phyloP scores from a whole-genome alignment of 92 coral and sea anemone genomes.

The Diadumene lineata region DNA sequence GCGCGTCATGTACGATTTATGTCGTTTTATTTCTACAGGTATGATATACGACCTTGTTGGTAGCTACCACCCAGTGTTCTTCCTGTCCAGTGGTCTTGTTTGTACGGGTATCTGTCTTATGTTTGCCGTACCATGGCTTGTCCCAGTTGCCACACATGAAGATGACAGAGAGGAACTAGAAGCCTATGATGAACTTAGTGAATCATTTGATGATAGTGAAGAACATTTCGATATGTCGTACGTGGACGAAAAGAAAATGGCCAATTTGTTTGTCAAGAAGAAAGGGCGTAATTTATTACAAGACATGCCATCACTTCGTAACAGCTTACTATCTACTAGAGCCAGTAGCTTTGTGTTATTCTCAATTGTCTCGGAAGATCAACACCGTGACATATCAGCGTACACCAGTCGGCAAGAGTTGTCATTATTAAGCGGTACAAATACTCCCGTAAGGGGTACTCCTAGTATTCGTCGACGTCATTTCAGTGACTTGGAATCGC shows the following conservation, averaged over 20 bases:
- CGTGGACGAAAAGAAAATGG: constrained; percentile 37
- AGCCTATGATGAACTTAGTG: constrained; percentile 9
- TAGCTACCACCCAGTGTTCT: constrained; percentile 72
- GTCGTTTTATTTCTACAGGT: constrained; percentile 45
- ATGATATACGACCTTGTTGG: constrained; percentile 74
- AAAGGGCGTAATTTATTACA: constrained; percentile 19
- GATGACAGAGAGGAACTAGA: constrained; percentile 6
- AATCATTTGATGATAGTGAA: constrained; percentile 11
- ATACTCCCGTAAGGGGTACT: constrained; percentile 26
- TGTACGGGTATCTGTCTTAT: constrained; percentile 69
- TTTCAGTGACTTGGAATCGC: constrained; percentile 22
- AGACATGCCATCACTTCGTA: constrained; percentile 20
- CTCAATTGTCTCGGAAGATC: constrained; percentile 63
- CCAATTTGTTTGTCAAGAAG: constrained; percentile 23
- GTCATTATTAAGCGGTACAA: constrained; percentile 10
- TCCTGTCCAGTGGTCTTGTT: constrained; percentile 70
- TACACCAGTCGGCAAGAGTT: constrained; percentile 45
- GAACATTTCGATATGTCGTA: constrained; percentile 21
- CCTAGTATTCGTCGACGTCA: constrained; percentile 27
- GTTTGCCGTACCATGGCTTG: constrained; percentile 70
- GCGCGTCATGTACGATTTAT: not conserved
- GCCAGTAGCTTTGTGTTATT: constrained; percentile 67
- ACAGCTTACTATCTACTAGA: constrained; percentile 33
- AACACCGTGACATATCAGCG: constrained; percentile 33
- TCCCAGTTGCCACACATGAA: constrained; percentile 3